Conservation (phyloP, 2,888 invertebrate species). For the Eugnorisma glareosa region DNA sequence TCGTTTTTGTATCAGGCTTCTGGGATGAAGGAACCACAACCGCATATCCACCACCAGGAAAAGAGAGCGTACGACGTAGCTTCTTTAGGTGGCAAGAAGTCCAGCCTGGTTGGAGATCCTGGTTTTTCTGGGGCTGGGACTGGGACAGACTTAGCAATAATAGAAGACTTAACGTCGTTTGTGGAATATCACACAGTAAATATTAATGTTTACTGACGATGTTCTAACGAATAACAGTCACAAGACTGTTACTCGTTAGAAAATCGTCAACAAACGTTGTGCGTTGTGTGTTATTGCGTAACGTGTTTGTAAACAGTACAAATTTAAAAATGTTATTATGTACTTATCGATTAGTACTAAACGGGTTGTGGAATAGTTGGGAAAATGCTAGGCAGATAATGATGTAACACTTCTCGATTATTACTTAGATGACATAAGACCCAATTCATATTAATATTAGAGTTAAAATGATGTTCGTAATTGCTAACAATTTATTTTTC, state of each 20-base stretch:
- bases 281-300: too few species aligned
- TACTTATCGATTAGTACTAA: too few species aligned
- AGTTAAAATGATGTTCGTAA: too few species aligned
- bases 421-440: not conserved
- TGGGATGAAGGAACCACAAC: slow-evolving; percentile 48
- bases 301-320: too few species aligned
- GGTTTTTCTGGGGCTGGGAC: slow-evolving; percentile 28
- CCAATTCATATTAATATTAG: not conserved
- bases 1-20: slow-evolving; percentile 23
- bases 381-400: too few species aligned
- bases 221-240: not conserved
- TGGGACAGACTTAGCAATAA: slow-evolving; percentile 49
- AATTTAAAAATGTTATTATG: not conserved
- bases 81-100: slow-evolving; percentile 68
- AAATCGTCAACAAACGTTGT: too few species aligned
- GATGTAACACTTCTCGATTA: not conserved
- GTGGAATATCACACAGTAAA: slow-evolving; percentile 68
- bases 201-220: not conserved
- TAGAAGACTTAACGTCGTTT: slow-evolving; percentile 58
- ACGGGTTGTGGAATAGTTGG: too few species aligned
- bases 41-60: fast-evolving
- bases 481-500: not conserved
- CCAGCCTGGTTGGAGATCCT: slow-evolving; percentile 8
- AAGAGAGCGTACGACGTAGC: slow-evolving; percentile 20
- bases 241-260: too few species aligned